phyloP scores from a whole-genome alignment of 2,113 vertebrate species.

The Neogobius melanostomus region DNA sequence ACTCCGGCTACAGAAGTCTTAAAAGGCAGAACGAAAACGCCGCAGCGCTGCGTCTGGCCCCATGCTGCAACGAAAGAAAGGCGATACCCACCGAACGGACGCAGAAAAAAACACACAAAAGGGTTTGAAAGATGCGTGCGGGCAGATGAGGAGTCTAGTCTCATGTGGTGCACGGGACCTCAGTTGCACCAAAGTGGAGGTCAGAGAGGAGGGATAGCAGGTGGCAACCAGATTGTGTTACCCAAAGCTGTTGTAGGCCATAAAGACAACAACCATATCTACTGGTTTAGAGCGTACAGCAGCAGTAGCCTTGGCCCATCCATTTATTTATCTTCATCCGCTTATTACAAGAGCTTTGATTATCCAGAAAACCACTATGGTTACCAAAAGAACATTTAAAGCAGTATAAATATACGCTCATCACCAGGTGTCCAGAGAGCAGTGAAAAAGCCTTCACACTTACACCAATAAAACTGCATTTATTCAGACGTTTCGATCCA shows the following conservation, averaged over 20 bases:
- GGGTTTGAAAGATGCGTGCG: slow-evolving; percentile 44
- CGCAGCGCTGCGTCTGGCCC: slow-evolving; percentile 50
- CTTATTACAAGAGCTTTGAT: neutral
- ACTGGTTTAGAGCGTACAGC: neutral
- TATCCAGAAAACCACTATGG: no score
- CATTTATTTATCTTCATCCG: neutral
- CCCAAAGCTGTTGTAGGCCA: slow-evolving; percentile 19
- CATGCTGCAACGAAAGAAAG: slow-evolving; percentile 55
- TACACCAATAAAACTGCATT: no score
- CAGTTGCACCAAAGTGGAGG: slow-evolving; percentile 40
- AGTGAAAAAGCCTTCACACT: no score
- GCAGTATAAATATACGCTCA: no score
- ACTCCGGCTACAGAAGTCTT: slow-evolving; percentile 51
- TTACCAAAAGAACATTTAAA: no score
- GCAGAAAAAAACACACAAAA: slow-evolving; percentile 23
- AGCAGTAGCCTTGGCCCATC: neutral
- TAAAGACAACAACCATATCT: slow-evolving; percentile 3
- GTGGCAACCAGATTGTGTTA: slow-evolving; percentile 58
- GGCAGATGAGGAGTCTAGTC: slow-evolving; percentile 55
- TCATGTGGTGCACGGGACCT: slow-evolving; percentile 48
- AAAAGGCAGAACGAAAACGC: slow-evolving; percentile 65
- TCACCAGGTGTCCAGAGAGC: no score
- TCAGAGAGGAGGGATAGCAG: slow-evolving; percentile 62
- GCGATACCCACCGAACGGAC: slow-evolving; percentile 62
- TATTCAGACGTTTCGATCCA: no score